Base-by-base conservation (phyloP, 2,888 invertebrate genomes). In the Brenthis ino region DNA sequence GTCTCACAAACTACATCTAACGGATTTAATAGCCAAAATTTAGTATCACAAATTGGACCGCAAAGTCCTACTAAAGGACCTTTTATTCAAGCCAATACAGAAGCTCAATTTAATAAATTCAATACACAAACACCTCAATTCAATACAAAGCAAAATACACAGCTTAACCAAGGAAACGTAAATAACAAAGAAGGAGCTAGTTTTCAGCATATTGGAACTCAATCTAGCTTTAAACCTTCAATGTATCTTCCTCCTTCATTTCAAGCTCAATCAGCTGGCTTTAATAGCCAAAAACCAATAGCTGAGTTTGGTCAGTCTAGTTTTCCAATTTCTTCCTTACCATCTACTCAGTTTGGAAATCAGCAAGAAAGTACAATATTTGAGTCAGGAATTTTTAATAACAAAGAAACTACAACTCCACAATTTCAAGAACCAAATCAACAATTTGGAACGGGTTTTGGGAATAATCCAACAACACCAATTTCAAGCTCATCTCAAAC, bases 371-470 rank as follows among this genome's bases (percentile, higher is more conserved):
- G 43, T 13, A 8, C 24, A 48, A 16, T 50, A 24, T 48, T 24
- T 48, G 37, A 48, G 43, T 56, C 37, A 33, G 37, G 6, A 33
- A 61, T 6, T 56, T 61, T 24, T 63, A 51, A 57, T 56, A 50
- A 28, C 20, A 67, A 67, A 51, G 63, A 63, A 57, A 56, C 63
- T 6, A 63, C 48, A 8, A 4, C 50, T 16, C 43, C 61, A 3
- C 20, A 67, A n/a, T 63, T 56, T 24, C 37, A 67, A 33, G 24
- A 57, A 51, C 24, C 67, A 12, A 48, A 61, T 43, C 50, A 63
- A 63, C 24, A 63, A 57, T 61, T 61, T 43, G 67, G 12, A 28
- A 61, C 61, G 50, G 37, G 51, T 43, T 57, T 56, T 1, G 20
- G 57, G 3, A 33, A 61, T 37, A 63, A 63, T 2, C 51, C 51